Evolutionary conservation across 2,113 vertebrate species (phyloP).

Genomic region (Aleadryas rufinucha): DNA sequence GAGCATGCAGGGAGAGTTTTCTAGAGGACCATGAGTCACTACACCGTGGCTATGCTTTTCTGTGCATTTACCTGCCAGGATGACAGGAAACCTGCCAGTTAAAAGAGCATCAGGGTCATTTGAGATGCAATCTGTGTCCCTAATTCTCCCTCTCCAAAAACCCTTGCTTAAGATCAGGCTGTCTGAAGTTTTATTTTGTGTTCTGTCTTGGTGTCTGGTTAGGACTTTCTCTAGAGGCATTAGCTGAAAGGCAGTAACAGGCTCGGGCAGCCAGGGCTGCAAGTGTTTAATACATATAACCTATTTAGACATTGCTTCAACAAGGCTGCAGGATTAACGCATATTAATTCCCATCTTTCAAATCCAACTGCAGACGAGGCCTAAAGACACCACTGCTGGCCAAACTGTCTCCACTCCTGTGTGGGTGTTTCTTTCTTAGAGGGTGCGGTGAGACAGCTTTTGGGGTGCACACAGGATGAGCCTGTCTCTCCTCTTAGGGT

Average conservation of each 20-base stretch:
- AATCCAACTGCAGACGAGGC: neutral
- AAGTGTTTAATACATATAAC: neutral
- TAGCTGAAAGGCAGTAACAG: neutral
- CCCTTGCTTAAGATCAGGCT: neutral
- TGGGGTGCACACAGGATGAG: neutral
- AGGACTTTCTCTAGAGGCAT: neutral
- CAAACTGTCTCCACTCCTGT: accelerated
- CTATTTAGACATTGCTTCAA: neutral
- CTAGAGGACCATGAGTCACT: neutral
- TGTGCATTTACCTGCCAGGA: neutral
- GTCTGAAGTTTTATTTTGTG: neutral
- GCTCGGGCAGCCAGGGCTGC: neutral
- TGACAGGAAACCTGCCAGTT: neutral
- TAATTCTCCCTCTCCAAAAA: neutral
- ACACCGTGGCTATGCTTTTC: neutral
- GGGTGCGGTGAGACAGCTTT: accelerated
- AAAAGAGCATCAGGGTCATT: neutral
- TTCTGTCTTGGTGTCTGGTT: neutral
- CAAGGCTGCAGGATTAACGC: neutral
- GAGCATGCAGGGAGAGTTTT: neutral
- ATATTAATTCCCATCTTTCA: neutral
- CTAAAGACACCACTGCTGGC: neutral
- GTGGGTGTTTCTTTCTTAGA: neutral
- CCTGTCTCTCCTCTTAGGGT: neutral
- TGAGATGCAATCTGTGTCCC: neutral